Evolutionary conservation across 2,797 vertebrate genomes (phyloP), one percentile per base, ranked within the genome.

Genomic region (Ctenopoma kingsleyae): DNA sequence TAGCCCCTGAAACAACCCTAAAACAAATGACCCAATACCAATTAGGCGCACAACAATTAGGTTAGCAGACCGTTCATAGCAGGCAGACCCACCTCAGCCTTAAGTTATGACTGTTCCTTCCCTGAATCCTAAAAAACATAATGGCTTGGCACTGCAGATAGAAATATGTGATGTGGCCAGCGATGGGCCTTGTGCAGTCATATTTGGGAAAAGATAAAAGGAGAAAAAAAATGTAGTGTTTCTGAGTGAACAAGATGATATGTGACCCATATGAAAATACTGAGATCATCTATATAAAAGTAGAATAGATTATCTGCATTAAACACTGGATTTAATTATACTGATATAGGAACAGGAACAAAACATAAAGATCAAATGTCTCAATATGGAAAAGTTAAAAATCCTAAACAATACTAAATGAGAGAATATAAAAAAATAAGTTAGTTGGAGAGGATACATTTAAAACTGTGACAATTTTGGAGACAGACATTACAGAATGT

Each of bases 21-120:
- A 83, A 89, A 68, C 78, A 88, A 90, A 90, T 88, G 68, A 87
- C 73, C 74, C 81, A 67, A 60, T 67, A 71, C 63, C 74, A 85
- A 77, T 88, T 83, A 71, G 70, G 76, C 62, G 62, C n/a, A 56
- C 74, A 73, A 80, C 77, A 84, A 90, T 91, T 87, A 80, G 74
- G 74, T 81, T 74, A 84, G 84, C 60, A 46, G 80, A 89, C 65
- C 54, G 8, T 79, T 86, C 61, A 86, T 13, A 74, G 72, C 49
- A 44, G 61, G 67, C 49, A 51, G 77, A 76, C 69, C 66, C 78
- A 25, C 55, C 78, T 74, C 69, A 57, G 40, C 58, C 65, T 43
- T 1, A 12, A 75, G 52, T 72, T 55, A 67, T 20, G 38, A 15
- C 53, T 0, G 27, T 54, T 70, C 27, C 46, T 50, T 63, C 52